Conservation (phyloP, 2,113 vertebrate genomes). For the Cariama cristata region DNA sequence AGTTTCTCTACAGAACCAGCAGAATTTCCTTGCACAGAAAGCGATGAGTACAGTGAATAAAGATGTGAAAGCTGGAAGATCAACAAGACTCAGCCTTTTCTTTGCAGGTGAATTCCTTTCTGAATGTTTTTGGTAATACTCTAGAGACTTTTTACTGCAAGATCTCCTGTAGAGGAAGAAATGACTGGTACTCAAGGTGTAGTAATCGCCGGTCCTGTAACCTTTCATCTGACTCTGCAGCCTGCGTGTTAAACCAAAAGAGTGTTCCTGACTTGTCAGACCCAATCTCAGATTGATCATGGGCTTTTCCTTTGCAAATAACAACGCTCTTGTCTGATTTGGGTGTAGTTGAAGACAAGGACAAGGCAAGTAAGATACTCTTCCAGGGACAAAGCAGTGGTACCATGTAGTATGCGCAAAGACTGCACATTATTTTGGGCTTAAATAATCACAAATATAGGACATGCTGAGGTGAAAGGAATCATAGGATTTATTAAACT, state of each 20-base stretch:
- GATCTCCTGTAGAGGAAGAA: fast-evolving
- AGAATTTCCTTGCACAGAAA: background rate
- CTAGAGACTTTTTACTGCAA: background rate
- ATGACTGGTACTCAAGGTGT: background rate
- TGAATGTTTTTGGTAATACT: background rate
- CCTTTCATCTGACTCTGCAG: background rate
- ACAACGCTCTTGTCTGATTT: fast-evolving
- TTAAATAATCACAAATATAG: background rate
- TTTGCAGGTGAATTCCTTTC: background rate
- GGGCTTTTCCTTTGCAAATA: background rate
- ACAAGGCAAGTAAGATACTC: background rate
- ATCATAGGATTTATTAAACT: background rate
- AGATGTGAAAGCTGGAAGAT: background rate
- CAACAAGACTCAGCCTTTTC: background rate
- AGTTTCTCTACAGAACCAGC: background rate
- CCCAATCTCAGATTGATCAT: fast-evolving
- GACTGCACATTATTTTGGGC: background rate
- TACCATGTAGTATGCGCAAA: background rate
- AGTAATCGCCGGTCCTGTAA: fast-evolving
- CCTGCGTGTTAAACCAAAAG: background rate
- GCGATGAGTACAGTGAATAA: fast-evolving
- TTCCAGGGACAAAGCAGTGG: background rate
- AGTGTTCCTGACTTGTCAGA: background rate
- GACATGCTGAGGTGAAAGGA: background rate
- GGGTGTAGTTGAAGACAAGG: fast-evolving